These are phyloP conservation scores for Chalcosyrphus nemorum DNA, from an alignment of 2,888 invertebrate genomes.

Conservation along the genomic window DNA sequence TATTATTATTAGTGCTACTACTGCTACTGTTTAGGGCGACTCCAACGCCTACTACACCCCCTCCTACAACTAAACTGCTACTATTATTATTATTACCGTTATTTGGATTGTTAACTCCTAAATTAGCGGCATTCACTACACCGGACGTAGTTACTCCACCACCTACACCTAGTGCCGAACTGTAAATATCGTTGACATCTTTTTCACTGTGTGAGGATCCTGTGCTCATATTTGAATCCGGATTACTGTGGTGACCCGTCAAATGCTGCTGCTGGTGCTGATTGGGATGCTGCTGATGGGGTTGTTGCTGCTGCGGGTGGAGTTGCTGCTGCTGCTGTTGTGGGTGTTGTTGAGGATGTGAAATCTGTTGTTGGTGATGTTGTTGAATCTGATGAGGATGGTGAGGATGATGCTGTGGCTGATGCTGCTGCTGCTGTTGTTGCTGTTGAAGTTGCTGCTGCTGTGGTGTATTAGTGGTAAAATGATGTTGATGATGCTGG, in stretches of 20 bases:
- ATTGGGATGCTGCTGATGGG: constrained; percentile 85
- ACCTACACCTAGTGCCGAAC: constrained; percentile 70
- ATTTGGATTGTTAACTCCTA: constrained; percentile 71
- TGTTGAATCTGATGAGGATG: constrained; percentile 73
- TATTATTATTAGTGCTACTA: constrained; percentile 78
- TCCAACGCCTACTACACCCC: constrained; percentile 78
- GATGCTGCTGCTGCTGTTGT: constrained; percentile 74
- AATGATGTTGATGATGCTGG: constrained; percentile 80
- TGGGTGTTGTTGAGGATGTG: constrained; percentile 62
- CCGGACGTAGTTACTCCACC: constrained; percentile 74
- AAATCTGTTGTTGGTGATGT: constrained; percentile 62
- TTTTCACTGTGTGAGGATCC: constrained; percentile 98
- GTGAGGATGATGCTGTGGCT: constrained; percentile 74
- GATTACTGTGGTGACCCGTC: constrained; percentile 84
- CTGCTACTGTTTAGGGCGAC: constrained; percentile 75
- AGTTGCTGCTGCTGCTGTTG: constrained; percentile 59
- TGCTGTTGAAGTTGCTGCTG: constrained; percentile 77
- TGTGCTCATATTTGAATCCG: constrained; percentile 99
- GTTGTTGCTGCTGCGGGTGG: constrained; percentile 73
- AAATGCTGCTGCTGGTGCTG: constrained; percentile 75
- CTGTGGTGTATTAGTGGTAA: constrained; percentile 76
- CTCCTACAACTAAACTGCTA: constrained; percentile 86
- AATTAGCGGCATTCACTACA: constrained; percentile 44
- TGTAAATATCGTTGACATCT: constrained; percentile 83
- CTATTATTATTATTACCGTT: constrained; percentile 77